Evolutionary conservation across 2,888 invertebrate genomes (phyloP).

Genomic region (Drosophila niveifrons): DNA sequence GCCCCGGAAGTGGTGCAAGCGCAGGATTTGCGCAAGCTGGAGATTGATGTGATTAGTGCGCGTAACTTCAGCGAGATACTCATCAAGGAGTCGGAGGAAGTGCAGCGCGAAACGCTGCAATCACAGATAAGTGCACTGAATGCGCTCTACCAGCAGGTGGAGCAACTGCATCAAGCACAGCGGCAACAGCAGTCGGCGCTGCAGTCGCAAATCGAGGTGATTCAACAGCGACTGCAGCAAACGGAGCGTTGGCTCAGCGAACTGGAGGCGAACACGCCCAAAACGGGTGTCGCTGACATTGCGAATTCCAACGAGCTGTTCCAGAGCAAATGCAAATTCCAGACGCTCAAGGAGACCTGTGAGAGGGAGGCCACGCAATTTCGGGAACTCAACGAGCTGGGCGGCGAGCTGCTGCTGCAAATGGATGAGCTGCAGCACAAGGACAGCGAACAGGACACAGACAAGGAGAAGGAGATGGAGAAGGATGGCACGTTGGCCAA

Average conservation of each 20-base stretch:
- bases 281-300: constrained; percentile 87
- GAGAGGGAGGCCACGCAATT: constrained; percentile 89
- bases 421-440: constrained; percentile 85
- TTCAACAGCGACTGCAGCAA: constrained; percentile 79
- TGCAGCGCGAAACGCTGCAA: constrained; percentile 77
- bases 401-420: constrained; percentile 88
- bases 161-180: constrained; percentile 79
- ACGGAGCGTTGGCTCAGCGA: constrained; percentile 88
- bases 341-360: constrained; percentile 90
- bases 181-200: constrained; percentile 78
- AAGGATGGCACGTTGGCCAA: constrained; percentile 88
- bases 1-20: constrained; percentile 56
- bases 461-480: constrained; percentile 85
- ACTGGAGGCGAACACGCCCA: constrained; percentile 88
- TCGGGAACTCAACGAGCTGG: constrained; percentile 89
- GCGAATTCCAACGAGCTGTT: constrained; percentile 90
- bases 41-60: constrained; percentile 85
- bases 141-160: constrained; percentile 80
- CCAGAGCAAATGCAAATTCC: constrained; percentile 90
- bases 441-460: constrained; percentile 68
- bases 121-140: constrained; percentile 81
- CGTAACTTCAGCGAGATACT: constrained; percentile 85
- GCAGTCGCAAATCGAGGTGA: constrained; percentile 78
- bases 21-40: constrained; percentile 84
- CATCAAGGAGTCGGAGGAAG: constrained; percentile 82